phyloP scores from a whole-genome alignment of 2,113 vertebrate genomes.

The Microcebus murinus region DNA sequence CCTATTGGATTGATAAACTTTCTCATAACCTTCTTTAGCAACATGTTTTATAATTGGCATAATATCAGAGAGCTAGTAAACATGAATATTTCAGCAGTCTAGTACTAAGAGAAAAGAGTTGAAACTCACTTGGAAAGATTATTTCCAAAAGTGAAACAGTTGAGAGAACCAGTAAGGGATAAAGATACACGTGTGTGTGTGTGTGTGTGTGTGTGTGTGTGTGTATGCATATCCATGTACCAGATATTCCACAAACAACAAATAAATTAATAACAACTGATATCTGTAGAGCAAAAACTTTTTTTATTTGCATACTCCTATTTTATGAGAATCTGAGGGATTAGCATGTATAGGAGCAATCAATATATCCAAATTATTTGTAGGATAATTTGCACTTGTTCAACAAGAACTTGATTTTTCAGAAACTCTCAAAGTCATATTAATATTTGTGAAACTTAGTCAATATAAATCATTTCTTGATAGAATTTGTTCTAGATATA shows the following conservation, averaged over 20 bases:
- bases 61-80: neutral
- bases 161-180: neutral
- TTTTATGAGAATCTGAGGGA: neutral
- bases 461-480: neutral
- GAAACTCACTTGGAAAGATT: neutral
- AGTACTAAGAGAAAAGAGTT: neutral
- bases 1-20: neutral
- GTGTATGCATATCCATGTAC: neutral
- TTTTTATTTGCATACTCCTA: neutral
- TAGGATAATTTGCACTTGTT: neutral
- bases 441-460: neutral
- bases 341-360: neutral
- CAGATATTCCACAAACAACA: neutral
- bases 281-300: neutral
- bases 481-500: neutral
- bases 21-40: neutral
- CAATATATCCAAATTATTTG: neutral
- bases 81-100: neutral
- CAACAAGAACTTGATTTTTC: neutral
- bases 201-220: no score
- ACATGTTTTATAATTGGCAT: neutral
- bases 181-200: no score
- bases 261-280: neutral
- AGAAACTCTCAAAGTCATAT: neutral
- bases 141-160: neutral